Conservation (phyloP, 2,797 vertebrate genomes). For the Tarsius wallacei region DNA sequence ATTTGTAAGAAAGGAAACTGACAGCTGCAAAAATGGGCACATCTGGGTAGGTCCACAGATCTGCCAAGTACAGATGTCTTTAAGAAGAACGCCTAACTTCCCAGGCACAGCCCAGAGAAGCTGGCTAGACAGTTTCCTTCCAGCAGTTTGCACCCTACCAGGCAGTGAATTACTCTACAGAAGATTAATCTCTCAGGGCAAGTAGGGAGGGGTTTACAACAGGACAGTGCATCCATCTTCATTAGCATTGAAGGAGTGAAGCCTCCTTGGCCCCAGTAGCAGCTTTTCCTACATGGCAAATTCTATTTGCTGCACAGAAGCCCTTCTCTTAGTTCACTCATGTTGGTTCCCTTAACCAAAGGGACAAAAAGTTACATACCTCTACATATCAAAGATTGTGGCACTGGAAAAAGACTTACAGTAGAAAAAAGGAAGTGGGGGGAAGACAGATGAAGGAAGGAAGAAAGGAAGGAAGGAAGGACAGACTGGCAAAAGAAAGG, state of each 20-base stretch:
- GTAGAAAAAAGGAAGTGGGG: background rate
- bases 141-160: background rate
- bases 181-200: background rate
- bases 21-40: background rate
- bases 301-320: background rate
- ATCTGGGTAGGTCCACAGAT: background rate
- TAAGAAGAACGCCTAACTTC: background rate
- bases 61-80: background rate
- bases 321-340: background rate
- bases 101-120: background rate
- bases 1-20: background rate
- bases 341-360: background rate
- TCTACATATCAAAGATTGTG: background rate
- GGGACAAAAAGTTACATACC: background rate
- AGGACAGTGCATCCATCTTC: background rate
- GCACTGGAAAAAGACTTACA: background rate
- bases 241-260: background rate
- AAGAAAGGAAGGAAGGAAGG: background rate
- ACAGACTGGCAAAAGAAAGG: no score
- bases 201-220: background rate
- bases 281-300: slow-evolving; percentile 24
- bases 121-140: background rate
- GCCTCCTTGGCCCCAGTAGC: background rate
- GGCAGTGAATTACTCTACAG: background rate
- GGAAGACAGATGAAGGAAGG: no score